Base-by-base conservation (phyloP, 2,113 vertebrate genomes). In the Grus americana region DNA sequence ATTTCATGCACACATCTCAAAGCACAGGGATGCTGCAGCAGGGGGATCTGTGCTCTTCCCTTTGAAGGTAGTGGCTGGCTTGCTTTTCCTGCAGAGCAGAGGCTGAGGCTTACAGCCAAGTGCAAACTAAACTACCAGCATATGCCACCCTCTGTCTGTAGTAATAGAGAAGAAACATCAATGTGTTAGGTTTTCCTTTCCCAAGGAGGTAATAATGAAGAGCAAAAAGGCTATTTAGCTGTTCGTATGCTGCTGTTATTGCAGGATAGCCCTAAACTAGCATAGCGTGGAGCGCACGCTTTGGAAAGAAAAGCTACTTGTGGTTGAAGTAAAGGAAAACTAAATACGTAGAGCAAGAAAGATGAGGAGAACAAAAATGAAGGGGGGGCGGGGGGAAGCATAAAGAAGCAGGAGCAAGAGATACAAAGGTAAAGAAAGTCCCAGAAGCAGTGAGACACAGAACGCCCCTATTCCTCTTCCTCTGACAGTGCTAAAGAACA, bases 1-100 rank as follows among this genome's bases (percentile, higher is more conserved):
- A 0, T 47, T 61, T 44, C 15, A 29, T 10, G 3, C 76, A 1
- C 62, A 2, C 15, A 3, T 47, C 40, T 36, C 68, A 2, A 7
- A 21, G 88, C 0, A 7, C 50, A 5, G 61, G 30, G 47, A 10
- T 4, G 55, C 52, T 34, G 1, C 65, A 23, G 68, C 68, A 2
- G 42, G 2, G 23, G 40, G 49, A 6, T 40, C 52, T 11, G 26
- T 1, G 38, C 70, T 57, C 22, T 16, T 2, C 20, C 52, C 52
- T 29, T 54, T 54, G 52, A 27, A 54, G 52, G 52, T 24, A 54
- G 21, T 2, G 23, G 9, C 29, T 17, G 70, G 4, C 34, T 79
- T 3, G 12, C 9, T 75, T 23, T 16, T 16, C 61, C 78, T 46
- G 58, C 61, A 29, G 38, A 50, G 47, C 40, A 26, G 65, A 13